Base-by-base conservation (phyloP, 2,888 invertebrate species). In the Ecdyonurus torrentis region DNA sequence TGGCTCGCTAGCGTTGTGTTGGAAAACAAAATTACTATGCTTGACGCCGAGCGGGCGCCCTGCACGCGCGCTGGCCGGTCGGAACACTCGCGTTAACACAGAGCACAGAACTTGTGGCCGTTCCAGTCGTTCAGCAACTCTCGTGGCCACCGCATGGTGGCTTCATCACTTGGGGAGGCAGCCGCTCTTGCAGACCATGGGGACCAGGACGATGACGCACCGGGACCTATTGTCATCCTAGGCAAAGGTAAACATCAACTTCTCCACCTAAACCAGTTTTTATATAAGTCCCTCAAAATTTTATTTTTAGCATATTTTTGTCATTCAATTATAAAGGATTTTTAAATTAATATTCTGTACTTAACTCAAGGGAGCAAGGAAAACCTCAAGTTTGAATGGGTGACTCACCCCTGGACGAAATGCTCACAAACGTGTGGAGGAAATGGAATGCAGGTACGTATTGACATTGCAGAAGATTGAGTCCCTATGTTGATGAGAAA, bases 371-470 rank as follows among this genome's bases (percentile, higher is more conserved):
- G 55, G 55, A 55, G n/a, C 20, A 68, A 75, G 66, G 73, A 73
- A 66, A 75, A 79, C 69, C 70, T 84, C 67, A 76, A 83, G 69
- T 91, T 88, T 72, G 83, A 84, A 67, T 93, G 92, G 92, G 79
- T 83, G 71, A 82, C 86, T 15, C 86, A 87, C 0, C 85, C 87
- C 10, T 96, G 95, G 95, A 87, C 91, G 0, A 80, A 83, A 18
- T 95, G 95, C 72, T 89, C 88, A 1, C 86, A 87, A 67, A 83
- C 84, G 0, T 95, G 94, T 70, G 90, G 90, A 1, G 85, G 86
- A 55, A 81, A 81, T 63, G 92, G 91, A 1, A 78, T 78, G 68
- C 81, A 81, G 74, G 79, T 79, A 72, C 62, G 66, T 64, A 23
- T 60, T 60, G 37, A n/a, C 58, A 22, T 61, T 62, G 7, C 19